Evolutionary conservation across 2,797 vertebrate species (phyloP).

Genomic region (Epinephelus coioides): DNA sequence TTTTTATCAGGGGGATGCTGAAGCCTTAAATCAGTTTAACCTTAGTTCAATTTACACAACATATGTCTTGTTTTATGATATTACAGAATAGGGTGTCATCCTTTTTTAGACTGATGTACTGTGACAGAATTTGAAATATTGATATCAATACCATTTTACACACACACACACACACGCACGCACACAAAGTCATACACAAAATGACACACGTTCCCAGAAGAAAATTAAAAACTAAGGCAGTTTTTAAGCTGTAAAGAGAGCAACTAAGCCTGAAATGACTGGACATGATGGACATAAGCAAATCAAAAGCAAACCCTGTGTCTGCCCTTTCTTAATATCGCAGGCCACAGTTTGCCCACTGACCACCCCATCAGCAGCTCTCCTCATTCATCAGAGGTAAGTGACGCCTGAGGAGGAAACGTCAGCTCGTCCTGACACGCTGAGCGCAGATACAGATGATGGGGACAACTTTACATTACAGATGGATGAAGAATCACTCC

Average conservation of each 20-base stretch:
- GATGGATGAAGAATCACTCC: constrained; percentile 47
- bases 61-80: constrained; percentile 54
- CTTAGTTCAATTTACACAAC: constrained; percentile 52
- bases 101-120: constrained; percentile 12
- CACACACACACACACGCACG: too few relatives aligned
- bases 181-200: too few relatives aligned
- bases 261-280: neutral
- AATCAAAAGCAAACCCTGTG: neutral
- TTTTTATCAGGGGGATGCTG: constrained; percentile 38
- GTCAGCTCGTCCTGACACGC: constrained; percentile 32
- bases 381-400: constrained; percentile 64
- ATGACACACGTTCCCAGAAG: neutral
- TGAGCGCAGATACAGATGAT: constrained; percentile 59
- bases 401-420: constrained; percentile 31
- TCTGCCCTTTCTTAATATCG: constrained; percentile 19
- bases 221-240: neutral
- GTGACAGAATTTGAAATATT: constrained; percentile 28
- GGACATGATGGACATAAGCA: neutral
- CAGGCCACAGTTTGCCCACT: constrained; percentile 29
- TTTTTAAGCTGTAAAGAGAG: neutral
- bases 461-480: constrained; percentile 45
- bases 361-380: constrained; percentile 61
- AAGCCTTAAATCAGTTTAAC: constrained; percentile 53
- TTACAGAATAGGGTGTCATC: constrained; percentile 15
- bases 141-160: neutral